Percentiles rank a stretch among this genome's conserved stretches.
These are phyloP conservation scores for Crotalus tigris DNA, from an alignment of 2,113 vertebrate genomes.

Conservation along the genomic window DNA sequence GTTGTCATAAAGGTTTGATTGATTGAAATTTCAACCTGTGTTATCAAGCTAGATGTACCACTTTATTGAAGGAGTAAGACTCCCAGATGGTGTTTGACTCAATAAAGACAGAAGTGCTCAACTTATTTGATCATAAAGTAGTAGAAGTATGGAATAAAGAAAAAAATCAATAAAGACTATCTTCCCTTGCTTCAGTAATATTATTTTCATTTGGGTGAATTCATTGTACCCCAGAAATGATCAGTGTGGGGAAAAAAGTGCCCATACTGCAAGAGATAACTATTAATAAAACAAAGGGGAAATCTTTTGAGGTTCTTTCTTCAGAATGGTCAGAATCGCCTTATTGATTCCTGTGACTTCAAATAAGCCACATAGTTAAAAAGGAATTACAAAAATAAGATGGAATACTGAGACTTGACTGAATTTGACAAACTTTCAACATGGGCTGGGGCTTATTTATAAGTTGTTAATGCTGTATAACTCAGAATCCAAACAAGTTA, in stretches of 20 bases:
- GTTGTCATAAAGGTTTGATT: background rate
- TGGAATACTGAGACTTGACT: background rate
- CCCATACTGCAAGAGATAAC: background rate
- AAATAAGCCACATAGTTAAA: background rate
- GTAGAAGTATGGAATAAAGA: background rate
- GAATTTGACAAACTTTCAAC: background rate
- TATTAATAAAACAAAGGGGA: background rate
- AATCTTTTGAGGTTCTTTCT: background rate
- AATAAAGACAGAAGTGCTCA: background rate
- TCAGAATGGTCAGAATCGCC: background rate
- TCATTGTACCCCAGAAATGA: background rate
- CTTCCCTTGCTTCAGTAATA: background rate
- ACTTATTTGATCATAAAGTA: background rate
- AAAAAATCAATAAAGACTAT: background rate
- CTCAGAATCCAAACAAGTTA: background rate
- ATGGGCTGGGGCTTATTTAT: background rate
- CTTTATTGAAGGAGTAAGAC: background rate
- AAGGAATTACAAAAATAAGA: background rate
- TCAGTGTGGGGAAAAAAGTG: fast-evolving
- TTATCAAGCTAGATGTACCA: background rate
- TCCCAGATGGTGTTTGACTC: background rate
- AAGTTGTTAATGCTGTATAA: background rate
- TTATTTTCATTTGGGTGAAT: background rate
- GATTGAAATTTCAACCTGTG: background rate
- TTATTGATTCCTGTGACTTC: background rate